A percentile compares a stretch with the other conserved stretches of the same genome.
Conservation (phyloP, 2,797 vertebrate genomes). For the Oophaga sylvatica region DNA sequence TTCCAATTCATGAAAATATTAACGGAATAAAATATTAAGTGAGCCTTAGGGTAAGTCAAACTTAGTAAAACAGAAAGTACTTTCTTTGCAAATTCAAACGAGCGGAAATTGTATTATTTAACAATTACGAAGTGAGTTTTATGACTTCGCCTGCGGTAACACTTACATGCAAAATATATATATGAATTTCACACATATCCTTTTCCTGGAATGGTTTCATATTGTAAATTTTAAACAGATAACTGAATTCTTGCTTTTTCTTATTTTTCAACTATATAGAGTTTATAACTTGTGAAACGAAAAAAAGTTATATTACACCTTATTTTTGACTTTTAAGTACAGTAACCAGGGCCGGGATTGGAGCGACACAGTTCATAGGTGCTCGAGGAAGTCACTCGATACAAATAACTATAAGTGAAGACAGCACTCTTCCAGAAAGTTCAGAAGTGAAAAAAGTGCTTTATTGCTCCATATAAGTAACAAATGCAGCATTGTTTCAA, state of each 20-base stretch:
- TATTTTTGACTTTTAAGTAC: too few relatives aligned
- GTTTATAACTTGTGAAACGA: neutral
- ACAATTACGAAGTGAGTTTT: neutral
- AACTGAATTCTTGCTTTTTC: neutral
- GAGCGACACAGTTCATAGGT: too few relatives aligned
- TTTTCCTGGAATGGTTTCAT: neutral
- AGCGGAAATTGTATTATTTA: conserved; percentile 4
- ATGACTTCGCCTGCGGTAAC: neutral
- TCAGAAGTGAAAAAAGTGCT: too few relatives aligned
- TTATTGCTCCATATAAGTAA: too few relatives aligned
- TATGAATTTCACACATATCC: neutral
- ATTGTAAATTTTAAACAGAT: neutral
- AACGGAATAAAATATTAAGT: conserved; percentile 42
- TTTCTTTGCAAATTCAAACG: conserved; percentile 9
- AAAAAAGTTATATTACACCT: neutral
- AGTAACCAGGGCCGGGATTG: too few relatives aligned
- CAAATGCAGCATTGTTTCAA: too few relatives aligned
- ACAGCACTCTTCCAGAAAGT: too few relatives aligned
- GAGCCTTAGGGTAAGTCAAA: conserved; percentile 35
- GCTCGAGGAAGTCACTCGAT: too few relatives aligned
- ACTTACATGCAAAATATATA: neutral
- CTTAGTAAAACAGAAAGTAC: conserved; percentile 10
- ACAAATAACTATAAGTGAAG: too few relatives aligned
- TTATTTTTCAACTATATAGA: neutral
- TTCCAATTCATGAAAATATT: conserved; percentile 35